phyloP scores from a whole-genome alignment of 2,797 vertebrate genomes.

The Pyrocephalus nanus region DNA sequence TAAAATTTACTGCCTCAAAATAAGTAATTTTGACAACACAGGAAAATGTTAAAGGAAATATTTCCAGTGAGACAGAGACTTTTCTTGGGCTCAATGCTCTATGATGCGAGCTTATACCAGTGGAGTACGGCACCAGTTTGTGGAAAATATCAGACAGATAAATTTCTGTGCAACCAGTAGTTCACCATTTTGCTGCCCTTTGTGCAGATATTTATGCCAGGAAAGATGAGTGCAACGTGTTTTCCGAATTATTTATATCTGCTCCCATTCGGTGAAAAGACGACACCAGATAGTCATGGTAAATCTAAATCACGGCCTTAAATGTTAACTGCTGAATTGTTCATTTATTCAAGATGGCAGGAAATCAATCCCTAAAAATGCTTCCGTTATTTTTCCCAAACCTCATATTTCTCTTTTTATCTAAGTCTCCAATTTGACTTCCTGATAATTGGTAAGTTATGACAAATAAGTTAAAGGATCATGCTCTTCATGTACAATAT shows the following conservation, averaged over 20 bases:
- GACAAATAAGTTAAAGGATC: slow-evolving; percentile 42
- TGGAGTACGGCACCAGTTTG: background rate
- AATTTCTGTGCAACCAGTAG: background rate
- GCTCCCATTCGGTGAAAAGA: background rate
- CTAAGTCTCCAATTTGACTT: slow-evolving; percentile 39
- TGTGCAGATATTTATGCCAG: background rate
- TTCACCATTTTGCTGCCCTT: background rate
- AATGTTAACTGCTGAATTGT: slow-evolving; percentile 14
- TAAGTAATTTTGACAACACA: background rate
- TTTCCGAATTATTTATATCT: background rate
- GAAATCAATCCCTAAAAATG: background rate
- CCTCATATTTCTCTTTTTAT: background rate
- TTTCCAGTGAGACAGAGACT: background rate
- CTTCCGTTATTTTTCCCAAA: slow-evolving; percentile 52
- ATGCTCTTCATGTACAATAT: background rate
- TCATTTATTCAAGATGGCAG: background rate
- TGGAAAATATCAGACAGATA: background rate
- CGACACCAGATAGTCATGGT: background rate
- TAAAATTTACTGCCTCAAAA: background rate
- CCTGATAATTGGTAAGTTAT: slow-evolving; percentile 1
- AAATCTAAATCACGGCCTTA: background rate
- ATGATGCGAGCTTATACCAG: background rate
- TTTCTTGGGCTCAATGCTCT: background rate
- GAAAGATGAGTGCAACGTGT: background rate
- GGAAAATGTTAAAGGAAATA: background rate